Evolutionary conservation across 2,113 vertebrate genomes (phyloP).

Genomic region (Corynorhinus townsendii): DNA sequence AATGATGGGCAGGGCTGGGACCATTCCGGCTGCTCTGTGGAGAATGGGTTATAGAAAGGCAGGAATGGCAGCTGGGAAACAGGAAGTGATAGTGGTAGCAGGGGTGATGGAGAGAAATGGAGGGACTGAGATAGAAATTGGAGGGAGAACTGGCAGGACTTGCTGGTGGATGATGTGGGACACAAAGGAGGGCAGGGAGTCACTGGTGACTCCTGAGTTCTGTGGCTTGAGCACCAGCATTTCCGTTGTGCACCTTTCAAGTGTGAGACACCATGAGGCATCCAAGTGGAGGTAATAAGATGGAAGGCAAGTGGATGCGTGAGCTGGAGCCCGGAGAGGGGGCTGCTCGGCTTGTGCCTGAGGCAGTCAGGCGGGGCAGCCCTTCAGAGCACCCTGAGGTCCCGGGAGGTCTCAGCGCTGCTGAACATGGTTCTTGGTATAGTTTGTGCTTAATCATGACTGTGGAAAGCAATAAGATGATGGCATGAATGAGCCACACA

Average conservation of each 20-base stretch:
- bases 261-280: neutral
- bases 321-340: neutral
- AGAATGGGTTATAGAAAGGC: neutral
- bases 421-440: neutral
- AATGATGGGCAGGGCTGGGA: neutral
- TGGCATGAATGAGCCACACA: neutral
- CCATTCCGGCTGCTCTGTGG: neutral
- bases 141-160: neutral
- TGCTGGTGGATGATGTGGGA: neutral
- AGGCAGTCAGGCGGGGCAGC: neutral
- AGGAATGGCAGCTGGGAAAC: neutral
- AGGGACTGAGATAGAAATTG: too few relatives aligned
- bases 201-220: neutral
- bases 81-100: neutral
- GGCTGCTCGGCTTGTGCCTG: fast-evolving
- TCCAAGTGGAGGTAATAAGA: neutral
- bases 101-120: neutral
- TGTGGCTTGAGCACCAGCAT: neutral
- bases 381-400: neutral
- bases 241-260: neutral
- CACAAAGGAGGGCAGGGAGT: neutral
- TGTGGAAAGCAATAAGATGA: neutral
- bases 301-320: neutral
- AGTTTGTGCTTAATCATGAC: neutral
- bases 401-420: neutral